phyloP scores from a whole-genome alignment of 2,113 vertebrate genomes.

The Phylloscopus trochilus region DNA sequence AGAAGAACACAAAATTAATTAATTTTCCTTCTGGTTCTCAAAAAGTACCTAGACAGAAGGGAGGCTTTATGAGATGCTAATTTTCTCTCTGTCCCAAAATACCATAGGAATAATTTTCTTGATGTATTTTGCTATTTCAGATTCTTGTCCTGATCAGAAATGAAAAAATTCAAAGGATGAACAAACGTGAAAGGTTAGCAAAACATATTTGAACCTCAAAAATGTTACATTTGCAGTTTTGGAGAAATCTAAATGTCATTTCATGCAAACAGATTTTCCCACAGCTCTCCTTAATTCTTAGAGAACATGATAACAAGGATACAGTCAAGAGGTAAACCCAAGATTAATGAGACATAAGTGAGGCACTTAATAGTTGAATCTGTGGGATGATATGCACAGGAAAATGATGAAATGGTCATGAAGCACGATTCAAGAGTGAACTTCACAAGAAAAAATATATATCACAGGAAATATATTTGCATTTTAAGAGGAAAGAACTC shows the following conservation, averaged over 20 bases:
- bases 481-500: not conserved
- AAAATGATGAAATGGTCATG: slow-evolving; percentile 9
- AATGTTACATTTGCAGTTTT: slow-evolving; percentile 25
- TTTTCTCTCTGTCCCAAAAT: not conserved
- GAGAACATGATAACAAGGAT: slow-evolving; percentile 26
- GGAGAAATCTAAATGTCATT: slow-evolving; percentile 51
- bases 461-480: slow-evolving; percentile 5
- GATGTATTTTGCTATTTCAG: slow-evolving; percentile 15
- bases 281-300: slow-evolving; percentile 36
- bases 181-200: slow-evolving; percentile 41
- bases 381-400: not conserved
- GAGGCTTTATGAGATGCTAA: not conserved
- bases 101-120: not conserved
- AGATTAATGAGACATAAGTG: slow-evolving; percentile 44
- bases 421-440: slow-evolving; percentile 5
- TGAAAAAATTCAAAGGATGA: slow-evolving; percentile 12
- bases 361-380: slow-evolving; percentile 28
- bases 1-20: slow-evolving; percentile 1
- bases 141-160: slow-evolving; percentile 14
- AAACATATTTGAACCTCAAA: slow-evolving; percentile 45
- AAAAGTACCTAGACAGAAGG: not conserved
- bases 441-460: not conserved
- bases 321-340: slow-evolving; percentile 11
- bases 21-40: not conserved
- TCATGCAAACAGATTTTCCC: slow-evolving; percentile 51